Conservation (phyloP, 2,797 vertebrate genomes). For the Gallinago nigripennis region DNA sequence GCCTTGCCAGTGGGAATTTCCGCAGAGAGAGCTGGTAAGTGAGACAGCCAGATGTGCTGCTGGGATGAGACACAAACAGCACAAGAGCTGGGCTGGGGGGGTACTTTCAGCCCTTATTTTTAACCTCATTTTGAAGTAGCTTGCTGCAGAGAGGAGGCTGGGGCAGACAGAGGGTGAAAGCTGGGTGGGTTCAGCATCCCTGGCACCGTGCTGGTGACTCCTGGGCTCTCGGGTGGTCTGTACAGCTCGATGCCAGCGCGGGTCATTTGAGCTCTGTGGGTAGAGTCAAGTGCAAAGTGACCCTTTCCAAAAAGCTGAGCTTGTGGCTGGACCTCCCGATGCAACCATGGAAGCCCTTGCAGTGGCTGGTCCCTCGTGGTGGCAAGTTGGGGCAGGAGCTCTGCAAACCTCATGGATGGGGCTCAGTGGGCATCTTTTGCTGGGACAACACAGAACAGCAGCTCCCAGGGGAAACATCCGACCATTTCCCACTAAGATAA, state of each 20-base stretch:
- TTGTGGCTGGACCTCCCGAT: rapidly evolving
- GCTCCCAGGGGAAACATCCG: background rate
- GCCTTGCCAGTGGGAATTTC: background rate
- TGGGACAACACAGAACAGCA: background rate
- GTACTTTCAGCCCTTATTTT: background rate
- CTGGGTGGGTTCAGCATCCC: background rate
- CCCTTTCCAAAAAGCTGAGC: background rate
- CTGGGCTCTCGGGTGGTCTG: background rate
- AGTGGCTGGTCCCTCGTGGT: background rate
- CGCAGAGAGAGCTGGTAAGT: background rate
- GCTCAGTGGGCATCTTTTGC: background rate
- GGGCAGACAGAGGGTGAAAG: background rate
- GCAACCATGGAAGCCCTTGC: background rate
- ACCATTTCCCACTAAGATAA: background rate
- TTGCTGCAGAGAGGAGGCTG: background rate
- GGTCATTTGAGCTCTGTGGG: background rate
- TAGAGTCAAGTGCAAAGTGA: background rate
- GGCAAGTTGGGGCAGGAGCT: background rate
- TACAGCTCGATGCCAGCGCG: rapidly evolving
- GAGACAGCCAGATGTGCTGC: background rate
- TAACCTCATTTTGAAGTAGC: background rate
- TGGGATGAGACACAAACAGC: background rate
- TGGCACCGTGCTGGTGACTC: rapidly evolving
- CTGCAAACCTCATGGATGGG: background rate
- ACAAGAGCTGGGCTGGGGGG: background rate